Base-by-base conservation (phyloP, 2,888 invertebrate genomes). In the Tillus elongatus region DNA sequence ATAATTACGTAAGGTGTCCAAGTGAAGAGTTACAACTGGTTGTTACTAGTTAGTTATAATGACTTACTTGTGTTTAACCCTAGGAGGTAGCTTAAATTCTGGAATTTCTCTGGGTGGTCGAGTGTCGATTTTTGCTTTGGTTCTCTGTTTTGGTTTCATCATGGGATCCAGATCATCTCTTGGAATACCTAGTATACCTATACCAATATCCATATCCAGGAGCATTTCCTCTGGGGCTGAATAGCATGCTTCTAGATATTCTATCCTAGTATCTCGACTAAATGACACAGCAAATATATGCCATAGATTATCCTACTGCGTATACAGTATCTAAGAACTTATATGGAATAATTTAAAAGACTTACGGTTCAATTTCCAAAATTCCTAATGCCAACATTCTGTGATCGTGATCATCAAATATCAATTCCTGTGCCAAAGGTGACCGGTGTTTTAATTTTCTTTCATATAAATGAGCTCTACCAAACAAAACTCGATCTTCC, bases 151-250 rank as follows among this genome's bases (percentile, higher is more conserved):
- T 6, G 54, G 54, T 42, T 57, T 57, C 30, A 80, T 57, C 69
- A 77, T 71, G 1, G 74, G 65, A 51, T 79, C 77, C 46, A 75
- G 75, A 30, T 63, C 53, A 4, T 64, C 54, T 13, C 77, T 66
- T 1, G 68, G 63, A 48, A 73, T 57, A 2, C 80, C 80, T 32
- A 80, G 58, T 36, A 80, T 71, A 1, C 80, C 80, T 3, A 78
- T 55, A 35, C 68, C 65, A 10, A 77, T 62, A 2, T 67, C 63
- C 10, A 64, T 43, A 12, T 65, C 51, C 2, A 39, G 9, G 9
- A 79, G 52, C 2, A 57, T 45, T 42, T 77, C 74, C 57, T 80
- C 79, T 1, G 72, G 64, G 1, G 69, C 70, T 2, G 72, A 65
- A 33, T 75, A 64, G 2, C 73, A 70, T 30, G 66, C 62, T 58